Base-by-base conservation (phyloP, 2,888 invertebrate species). In the Mesochorus sp. region DNA sequence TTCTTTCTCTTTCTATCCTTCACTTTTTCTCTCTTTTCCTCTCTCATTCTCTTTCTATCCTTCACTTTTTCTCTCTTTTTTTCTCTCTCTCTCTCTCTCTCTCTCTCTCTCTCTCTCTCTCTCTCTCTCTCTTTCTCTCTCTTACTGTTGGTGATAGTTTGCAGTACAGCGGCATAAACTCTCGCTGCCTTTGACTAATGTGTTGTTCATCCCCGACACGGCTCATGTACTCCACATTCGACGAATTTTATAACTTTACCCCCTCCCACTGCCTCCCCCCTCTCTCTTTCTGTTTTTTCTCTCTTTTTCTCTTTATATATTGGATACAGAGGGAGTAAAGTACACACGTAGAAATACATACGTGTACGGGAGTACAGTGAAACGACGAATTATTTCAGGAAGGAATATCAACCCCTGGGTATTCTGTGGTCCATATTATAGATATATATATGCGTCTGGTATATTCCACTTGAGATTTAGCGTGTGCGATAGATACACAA, bases 191-290 rank as follows among this genome's bases (percentile, higher is more conserved):
- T 89, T 89, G 89, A 89, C 87, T 88, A 89, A 89, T 89, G 88
- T 89, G 89, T 89, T 89, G 89, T 89, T 89, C 88, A 85, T 85
- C 85, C 78, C 78, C 84, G 85, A 85, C 85, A 87, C 85, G 86
- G 84, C 86, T 88, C 87, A 87, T 88, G 86, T 86, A 89, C 85
- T 85, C 83, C 81, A 82, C 82, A 82, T 84, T 84, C 84, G 80
- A 80, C 82, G 83, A 84, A 85, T 85, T 67, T 84, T 85, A 85
- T 85, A 86, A 85, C 84, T 76, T 77, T 26, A 68, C 21, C 39
- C 14, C 39, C 19, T 12, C 3, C 53, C 19, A n/a, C n/a, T n/a
- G n/a, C n/a, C n/a, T n/a, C n/a, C n/a, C n/a, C n/a, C n/a, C n/a
- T n/a, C n/a, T n/a, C n/a, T n/a, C n/a, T n/a, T n/a, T n/a, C n/a